Evolutionary conservation across 2,888 invertebrate genomes (phyloP), one percentile per base, ranked within the genome.

Genomic region (Pegoplata infirma): DNA sequence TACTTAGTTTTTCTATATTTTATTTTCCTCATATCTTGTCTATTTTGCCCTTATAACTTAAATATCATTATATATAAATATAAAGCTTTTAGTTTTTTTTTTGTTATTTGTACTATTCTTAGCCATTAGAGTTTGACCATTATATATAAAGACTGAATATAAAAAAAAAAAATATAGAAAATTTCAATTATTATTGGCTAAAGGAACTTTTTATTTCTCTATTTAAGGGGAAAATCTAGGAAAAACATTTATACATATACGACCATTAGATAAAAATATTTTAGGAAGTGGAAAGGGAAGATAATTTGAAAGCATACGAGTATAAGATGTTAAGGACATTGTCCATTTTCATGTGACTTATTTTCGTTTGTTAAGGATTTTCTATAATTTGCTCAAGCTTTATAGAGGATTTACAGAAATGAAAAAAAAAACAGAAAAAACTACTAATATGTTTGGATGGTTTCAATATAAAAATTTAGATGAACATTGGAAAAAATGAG

Each of bases 341-440:
- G 79, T 49, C 66, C 67, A 67, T 75, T 74, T 71, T 75, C 71
- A 63, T 79, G 61, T 67, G 79, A 75, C 79, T 71, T 75, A 79
- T 79, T 72, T 67, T 71, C 74, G 61, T 76, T 75, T 82, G 74
- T 76, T 66, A 83, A 84, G 86, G 87, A 87, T 87, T 87, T 87
- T 86, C 85, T 86, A 85, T 87, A 87, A 87, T 87, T 87, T 87
- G 87, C 85, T 85, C 83, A 83, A 84, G 87, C 87, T 86, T 87
- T 85, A 83, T 73, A 47, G 51, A 56, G 76, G 77, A 80, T 76
- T 80, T 76, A 61, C 80, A 64, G 21, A 61, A 51, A 68, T 63
- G 74, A 71, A 12, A 23, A 59, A n/a, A n/a, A n/a, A n/a, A n/a
- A n/a, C n/a, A n/a, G n/a, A n/a, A 56, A 51, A 47, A 69, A 17